Conservation (phyloP, 2,113 vertebrate genomes). For the Guaruba guarouba region DNA sequence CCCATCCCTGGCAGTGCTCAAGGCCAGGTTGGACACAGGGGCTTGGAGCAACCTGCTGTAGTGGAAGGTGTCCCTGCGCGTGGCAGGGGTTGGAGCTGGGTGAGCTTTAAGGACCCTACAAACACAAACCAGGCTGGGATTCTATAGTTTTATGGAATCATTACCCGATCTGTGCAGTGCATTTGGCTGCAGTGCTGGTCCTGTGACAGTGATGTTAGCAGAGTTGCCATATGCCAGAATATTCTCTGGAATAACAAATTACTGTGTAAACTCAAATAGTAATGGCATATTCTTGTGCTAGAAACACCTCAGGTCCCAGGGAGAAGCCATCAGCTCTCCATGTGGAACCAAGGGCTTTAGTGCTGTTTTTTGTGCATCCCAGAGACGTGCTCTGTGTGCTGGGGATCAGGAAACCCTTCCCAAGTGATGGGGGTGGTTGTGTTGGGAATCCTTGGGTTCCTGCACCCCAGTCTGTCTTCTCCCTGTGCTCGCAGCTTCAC, state of each 20-base stretch:
- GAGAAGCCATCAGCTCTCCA: not conserved
- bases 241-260: not conserved
- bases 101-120: not conserved
- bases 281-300: not conserved
- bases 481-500: fast-evolving
- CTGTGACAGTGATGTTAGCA: not conserved
- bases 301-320: not conserved
- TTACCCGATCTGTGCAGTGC: not conserved
- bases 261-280: not conserved
- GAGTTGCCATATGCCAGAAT: not conserved
- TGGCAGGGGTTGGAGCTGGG: not conserved
- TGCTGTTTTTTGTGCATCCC: not conserved
- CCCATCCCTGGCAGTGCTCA: no score
- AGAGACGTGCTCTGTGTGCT: fast-evolving
- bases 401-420: not conserved
- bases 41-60: no score
- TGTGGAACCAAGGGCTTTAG: not conserved
- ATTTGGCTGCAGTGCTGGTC: not conserved
- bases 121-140: not conserved
- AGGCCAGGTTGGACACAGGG: no score
- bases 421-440: fast-evolving
- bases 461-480: not conserved
- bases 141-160: not conserved
- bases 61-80: no score
- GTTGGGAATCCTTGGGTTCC: not conserved